Evolutionary conservation across 2,888 invertebrate genomes (phyloP), one percentile per base, ranked within the genome.

Genomic region (Drosophila anomalipes): DNA sequence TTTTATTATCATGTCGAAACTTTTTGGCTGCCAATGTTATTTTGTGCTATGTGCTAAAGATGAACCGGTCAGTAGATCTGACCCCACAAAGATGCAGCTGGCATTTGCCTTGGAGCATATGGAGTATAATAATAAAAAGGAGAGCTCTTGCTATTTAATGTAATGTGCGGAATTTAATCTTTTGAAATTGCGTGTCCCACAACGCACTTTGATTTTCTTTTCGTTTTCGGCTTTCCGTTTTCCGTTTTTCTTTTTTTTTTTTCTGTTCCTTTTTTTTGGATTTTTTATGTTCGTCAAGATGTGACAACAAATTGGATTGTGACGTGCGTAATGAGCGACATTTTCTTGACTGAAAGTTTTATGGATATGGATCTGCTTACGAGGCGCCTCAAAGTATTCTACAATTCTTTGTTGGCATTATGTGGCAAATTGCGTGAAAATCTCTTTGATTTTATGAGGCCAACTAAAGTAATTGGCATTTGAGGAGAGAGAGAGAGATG

Each of bases 251-350:
- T 14, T 22, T 6, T 14, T 62, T 44, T 28, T 54, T 60, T 60
- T 14, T 14, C 14, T 1, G 14, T 75, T n/a, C 14, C 4, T 39
- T 26, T 41, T 56, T 32, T 39, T 30, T 51, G 4, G 4, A 26
- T 26, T 59, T 56, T 53, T 75, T 82, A 78, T 74, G 79, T 61
- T 72, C 67, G 62, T 69, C 77, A 79, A 75, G 74, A 77, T 85
- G 86, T 81, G 86, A 81, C 81, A 85, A 87, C 83, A 85, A 85
- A 87, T 85, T 85, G 85, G 82, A 85, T 82, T 82, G 59, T 85
- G 81, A 79, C 83, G 80, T 87, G 84, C 77, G 72, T 87, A 87
- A 85, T 85, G 86, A 79, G 84, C 73, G 58, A 26, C 75, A 77
- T 87, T 87, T 83, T 65, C 70, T 61, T 41, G 52, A 57, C 56